Evolutionary conservation across 2,888 invertebrate genomes (phyloP).

Genomic region (Pelosia muscerda): DNA sequence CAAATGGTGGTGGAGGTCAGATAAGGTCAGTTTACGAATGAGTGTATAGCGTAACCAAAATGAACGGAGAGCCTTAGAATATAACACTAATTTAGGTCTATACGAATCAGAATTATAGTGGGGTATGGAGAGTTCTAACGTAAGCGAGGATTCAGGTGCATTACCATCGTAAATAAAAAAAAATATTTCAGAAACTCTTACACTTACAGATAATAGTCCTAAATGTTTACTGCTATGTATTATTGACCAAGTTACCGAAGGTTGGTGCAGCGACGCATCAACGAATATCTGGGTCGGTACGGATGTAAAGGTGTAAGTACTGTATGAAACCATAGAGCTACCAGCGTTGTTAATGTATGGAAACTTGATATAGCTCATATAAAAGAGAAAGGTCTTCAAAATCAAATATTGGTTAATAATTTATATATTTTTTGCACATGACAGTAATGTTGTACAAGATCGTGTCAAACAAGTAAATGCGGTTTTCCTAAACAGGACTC

Average conservation of each 20-base stretch:
- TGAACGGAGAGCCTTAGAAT: not conserved
- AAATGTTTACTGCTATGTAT: constrained; percentile 28
- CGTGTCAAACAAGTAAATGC: constrained; percentile 57
- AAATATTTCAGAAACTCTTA: constrained; percentile 2
- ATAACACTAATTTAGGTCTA: not conserved
- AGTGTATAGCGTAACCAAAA: no score
- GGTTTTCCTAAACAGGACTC: constrained; percentile 48
- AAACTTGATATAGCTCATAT: constrained; percentile 50
- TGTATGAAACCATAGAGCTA: constrained; percentile 64
- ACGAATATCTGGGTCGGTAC: constrained; percentile 61
- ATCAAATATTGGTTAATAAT: constrained; percentile 28
- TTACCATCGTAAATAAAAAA: not conserved
- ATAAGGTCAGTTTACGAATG: no score
- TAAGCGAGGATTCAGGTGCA: not conserved
- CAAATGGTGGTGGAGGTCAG: no score
- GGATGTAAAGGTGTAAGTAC: constrained; percentile 58
- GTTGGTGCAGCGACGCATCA: constrained; percentile 61
- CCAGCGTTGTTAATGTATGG: constrained; percentile 36
- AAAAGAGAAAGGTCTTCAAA: constrained; percentile 51
- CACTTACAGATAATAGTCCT: constrained; percentile 36
- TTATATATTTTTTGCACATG: constrained; percentile 32
- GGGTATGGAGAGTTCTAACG: not conserved
- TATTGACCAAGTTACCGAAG: constrained; percentile 58
- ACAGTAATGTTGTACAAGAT: constrained; percentile 37
- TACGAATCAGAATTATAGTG: not conserved